phyloP scores from a whole-genome alignment of 30 jellyfish, hydroid and myxozoan species.

The Turritopsis rubra region DNA sequence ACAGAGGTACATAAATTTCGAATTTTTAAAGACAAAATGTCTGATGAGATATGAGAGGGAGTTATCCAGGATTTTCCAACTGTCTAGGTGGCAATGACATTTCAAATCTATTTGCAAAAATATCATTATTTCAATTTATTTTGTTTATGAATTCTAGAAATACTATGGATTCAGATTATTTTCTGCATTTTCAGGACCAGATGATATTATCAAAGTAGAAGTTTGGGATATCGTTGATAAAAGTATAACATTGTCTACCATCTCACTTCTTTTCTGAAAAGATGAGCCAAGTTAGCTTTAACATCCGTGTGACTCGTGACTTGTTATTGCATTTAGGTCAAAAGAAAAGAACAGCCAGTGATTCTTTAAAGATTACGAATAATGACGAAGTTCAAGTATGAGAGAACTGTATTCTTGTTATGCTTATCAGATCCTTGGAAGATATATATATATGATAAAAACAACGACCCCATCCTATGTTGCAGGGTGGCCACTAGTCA shows the following conservation, averaged over 20 bases:
- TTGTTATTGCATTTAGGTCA: constrained; percentile 45
- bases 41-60: too few relatives aligned
- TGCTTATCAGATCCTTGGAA: neutral
- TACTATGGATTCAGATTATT: neutral
- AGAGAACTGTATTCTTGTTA: neutral
- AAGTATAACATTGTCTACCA: constrained; percentile 31
- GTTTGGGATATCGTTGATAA: constrained; percentile 94
- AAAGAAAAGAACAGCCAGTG: constrained; percentile 39
- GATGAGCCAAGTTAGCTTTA: too few relatives aligned
- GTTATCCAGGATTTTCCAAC: too few relatives aligned
- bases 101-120: too few relatives aligned
- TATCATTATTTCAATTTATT: neutral
- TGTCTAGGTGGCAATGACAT: too few relatives aligned
- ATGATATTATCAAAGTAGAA: constrained; percentile 66
- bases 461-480: too few relatives aligned
- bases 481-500: too few relatives aligned
- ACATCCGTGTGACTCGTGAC: too few relatives aligned
- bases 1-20: constrained; percentile 31
- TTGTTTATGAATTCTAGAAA: neutral
- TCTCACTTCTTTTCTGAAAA: too few relatives aligned
- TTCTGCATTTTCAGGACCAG: constrained; percentile 38
- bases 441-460: neutral
- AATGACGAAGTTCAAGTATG: constrained; percentile 26
- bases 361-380: constrained; percentile 43
- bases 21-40: neutral